Evolutionary conservation across 2,797 vertebrate genomes (phyloP), one percentile per base, ranked within the genome.

Genomic region (Gambelia wislizenii): DNA sequence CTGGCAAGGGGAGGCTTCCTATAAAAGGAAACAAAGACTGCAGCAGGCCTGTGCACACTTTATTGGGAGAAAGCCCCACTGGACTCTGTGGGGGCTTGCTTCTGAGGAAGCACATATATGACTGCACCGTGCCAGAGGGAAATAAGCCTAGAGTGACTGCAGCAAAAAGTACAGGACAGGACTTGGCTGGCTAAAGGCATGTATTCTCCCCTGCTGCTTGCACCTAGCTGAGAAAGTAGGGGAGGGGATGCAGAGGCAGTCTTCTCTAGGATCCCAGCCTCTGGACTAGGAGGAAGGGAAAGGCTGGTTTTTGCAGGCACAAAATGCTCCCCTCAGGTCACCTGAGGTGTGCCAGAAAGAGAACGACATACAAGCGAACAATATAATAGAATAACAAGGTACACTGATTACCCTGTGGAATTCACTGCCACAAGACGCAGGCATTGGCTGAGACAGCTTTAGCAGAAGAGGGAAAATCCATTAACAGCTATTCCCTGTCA

Each of bases 401-500:
- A 67, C 33, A 39, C 2, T 22, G 8, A 18, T 54, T 4, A 4
- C 2, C 77, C 49, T 61, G 30, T 39, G 79, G 52, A 25, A 20
- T 10, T 16, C 39, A 5, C 42, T 7, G 10, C 33, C n/a, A 39
- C 83, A 36, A 54, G 83, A 20, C 3, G 20, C 27, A 56, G 1
- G 7, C 25, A 1, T 22, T 13, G 56, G 22, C 12, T 36, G 6
- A 12, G 54, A 13, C 27, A 3, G 16, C 12, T 39, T 39, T 14
- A 33, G 13, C 79, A 82, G 27, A 64, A 59, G 36, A 10, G 13
- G 27, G 47, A 25, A 42, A 39, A 14, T 8, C 79, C 27, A 9
- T 13, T 25, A 2, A n/a, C 13, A 16, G 8, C 25, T 12, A 2
- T 4, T 1, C 7, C 8, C 25, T 12, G 20, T 16, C 14, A 20